Evolutionary conservation across 2,797 vertebrate genomes (phyloP).

Genomic region (Danio tinwini): DNA sequence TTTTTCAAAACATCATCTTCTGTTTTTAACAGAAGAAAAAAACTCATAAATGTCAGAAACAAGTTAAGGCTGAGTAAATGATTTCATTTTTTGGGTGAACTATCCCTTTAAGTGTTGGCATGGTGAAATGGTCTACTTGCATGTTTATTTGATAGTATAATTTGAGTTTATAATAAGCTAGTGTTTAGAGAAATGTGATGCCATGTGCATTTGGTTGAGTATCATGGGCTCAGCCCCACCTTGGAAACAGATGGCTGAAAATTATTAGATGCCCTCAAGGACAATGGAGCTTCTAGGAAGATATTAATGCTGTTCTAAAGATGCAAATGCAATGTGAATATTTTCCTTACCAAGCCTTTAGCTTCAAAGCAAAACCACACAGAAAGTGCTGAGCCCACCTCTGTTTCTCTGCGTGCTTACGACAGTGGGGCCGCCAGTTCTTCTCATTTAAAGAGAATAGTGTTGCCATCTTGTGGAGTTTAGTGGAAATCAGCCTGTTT

Average conservation of each 20-base stretch:
- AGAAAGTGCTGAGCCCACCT: conserved; percentile 49
- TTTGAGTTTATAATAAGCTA: conserved; percentile 25
- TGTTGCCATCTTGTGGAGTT: conserved; percentile 57
- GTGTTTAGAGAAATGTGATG: conserved; percentile 30
- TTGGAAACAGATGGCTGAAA: conserved; percentile 30
- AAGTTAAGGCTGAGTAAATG: too few species aligned
- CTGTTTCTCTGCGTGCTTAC: conserved; percentile 16
- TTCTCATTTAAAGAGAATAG: conserved; percentile 23
- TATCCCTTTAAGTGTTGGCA: neutral
- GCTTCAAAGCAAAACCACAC: conserved; percentile 1
- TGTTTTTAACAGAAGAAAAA: too few species aligned
- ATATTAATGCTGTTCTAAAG: conserved; percentile 39
- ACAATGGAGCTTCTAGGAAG: conserved; percentile 24
- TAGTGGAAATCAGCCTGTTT: neutral
- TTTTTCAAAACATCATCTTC: too few species aligned
- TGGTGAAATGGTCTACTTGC: neutral
- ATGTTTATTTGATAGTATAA: conserved; percentile 15
- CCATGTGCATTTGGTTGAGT: conserved; percentile 8
- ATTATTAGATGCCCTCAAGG: conserved; percentile 23
- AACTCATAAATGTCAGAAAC: too few species aligned
- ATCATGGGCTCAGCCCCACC: conserved; percentile 10
- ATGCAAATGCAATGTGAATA: conserved; percentile 25
- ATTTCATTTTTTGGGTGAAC: too few species aligned
- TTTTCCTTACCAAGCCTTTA: conserved; percentile 28
- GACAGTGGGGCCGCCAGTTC: neutral